These are phyloP conservation scores for Drosophila simulans DNA, from an alignment of 1,140 invertebrate species.

Conservation along the genomic window DNA sequence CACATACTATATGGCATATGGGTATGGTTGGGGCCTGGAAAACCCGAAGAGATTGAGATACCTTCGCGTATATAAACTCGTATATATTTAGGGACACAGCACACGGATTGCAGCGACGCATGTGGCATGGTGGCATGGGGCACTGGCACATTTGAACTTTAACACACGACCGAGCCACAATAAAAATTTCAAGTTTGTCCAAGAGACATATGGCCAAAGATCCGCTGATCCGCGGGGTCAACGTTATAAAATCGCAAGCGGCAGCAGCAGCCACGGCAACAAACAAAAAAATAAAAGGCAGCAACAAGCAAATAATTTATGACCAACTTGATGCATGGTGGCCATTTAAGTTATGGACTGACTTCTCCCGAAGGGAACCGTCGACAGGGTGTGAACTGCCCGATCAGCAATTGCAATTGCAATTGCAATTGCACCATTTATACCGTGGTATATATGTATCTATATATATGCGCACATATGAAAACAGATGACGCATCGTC, in stretches of 20 bases:
- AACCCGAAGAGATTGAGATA: conserved; percentile 71
- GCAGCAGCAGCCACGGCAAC: conserved; percentile 34
- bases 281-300: conserved; percentile 21
- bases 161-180: conserved; percentile 70
- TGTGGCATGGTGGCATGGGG: conserved; percentile 58
- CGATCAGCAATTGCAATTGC: conserved; percentile 61
- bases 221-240: conserved; percentile 73
- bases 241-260: conserved; percentile 77
- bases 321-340: conserved; percentile 77
- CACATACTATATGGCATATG: conserved; percentile 1
- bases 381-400: conserved; percentile 63
- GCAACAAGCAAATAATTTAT: conserved; percentile 80
- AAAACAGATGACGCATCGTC: conserved; percentile 74
- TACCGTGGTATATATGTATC: not conserved
- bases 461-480: conserved; percentile 4
- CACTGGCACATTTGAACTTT: conserved; percentile 74
- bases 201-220: conserved; percentile 61
- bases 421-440: conserved; percentile 12
- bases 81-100: conserved; percentile 16
- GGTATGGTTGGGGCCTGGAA: conserved; percentile 31
- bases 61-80: conserved; percentile 47
- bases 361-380: conserved; percentile 31
- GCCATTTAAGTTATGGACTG: conserved; percentile 71
- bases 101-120: conserved; percentile 48
- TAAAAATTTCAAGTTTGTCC: conserved; percentile 80